Conservation (phyloP, 2,113 vertebrate species). For the Manacus vitellinus region DNA sequence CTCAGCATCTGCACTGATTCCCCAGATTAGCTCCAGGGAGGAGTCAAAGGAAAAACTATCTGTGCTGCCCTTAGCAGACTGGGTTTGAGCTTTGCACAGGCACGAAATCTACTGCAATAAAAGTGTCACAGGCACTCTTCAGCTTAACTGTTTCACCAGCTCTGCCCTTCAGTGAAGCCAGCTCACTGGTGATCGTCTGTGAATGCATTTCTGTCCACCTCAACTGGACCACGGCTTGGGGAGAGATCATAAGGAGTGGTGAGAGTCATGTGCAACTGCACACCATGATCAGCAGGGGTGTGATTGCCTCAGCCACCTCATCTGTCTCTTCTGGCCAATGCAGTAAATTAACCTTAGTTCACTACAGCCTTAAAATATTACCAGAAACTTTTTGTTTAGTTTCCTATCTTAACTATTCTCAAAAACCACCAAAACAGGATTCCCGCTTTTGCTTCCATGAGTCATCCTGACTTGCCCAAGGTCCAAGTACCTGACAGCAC, state of each 20-base stretch:
- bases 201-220: not conserved
- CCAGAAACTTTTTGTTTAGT: not conserved
- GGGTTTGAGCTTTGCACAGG: not conserved
- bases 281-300: not conserved
- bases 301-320: not conserved
- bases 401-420: not conserved
- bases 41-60: not conserved
- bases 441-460: not conserved
- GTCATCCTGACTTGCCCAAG: not conserved
- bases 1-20: not conserved
- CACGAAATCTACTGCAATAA: not conserved
- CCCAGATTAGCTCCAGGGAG: not conserved
- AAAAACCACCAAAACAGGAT: not conserved
- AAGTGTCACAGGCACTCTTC: not conserved
- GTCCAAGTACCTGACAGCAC: not conserved
- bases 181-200: accelerated
- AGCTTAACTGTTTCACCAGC: not conserved
- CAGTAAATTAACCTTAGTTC: not conserved
- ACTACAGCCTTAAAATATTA: not conserved
- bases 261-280: not conserved
- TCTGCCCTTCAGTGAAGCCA: not conserved
- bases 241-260: not conserved
- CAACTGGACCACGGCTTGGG: not conserved
- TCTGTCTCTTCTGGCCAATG: not conserved
- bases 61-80: not conserved